Percentiles rank a stretch among this genome's conserved stretches.
These are phyloP conservation scores for Willowsia nigromaculata DNA, from an alignment of 2,888 invertebrate genomes.

Conservation along the genomic window DNA sequence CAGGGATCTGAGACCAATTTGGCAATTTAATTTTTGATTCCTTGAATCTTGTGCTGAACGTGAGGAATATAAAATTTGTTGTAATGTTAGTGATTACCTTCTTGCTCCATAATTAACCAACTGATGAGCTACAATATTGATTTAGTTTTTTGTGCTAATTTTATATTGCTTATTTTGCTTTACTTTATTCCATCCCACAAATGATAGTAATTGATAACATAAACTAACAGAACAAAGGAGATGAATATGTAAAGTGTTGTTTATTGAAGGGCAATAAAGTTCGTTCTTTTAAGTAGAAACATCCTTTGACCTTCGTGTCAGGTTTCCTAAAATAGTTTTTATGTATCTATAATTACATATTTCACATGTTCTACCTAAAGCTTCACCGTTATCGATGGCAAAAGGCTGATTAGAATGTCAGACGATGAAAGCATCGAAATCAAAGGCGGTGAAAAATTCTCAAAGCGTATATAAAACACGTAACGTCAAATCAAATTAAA, in stretches of 20 bases:
- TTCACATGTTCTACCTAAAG: background rate
- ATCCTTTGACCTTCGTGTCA: constrained; percentile 36
- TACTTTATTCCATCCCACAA: constrained; percentile 3
- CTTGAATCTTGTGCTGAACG: too few species aligned
- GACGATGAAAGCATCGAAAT: background rate
- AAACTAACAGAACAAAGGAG: too few species aligned
- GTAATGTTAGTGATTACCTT: too few species aligned
- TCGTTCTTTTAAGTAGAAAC: constrained; percentile 24
- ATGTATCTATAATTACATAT: background rate
- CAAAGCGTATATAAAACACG: too few species aligned
- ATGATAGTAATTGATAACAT: constrained; percentile 11
- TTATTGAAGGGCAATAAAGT: constrained; percentile 24
- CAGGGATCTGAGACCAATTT: too few species aligned
- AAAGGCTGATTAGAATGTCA: background rate
- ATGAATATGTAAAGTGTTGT: constrained; percentile 23
- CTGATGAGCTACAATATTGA: too few species aligned
- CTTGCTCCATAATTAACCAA: too few species aligned
- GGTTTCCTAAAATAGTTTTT: background rate
- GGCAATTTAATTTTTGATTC: too few species aligned
- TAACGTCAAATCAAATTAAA: too few species aligned
- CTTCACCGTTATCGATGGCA: background rate
- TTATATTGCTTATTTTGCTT: constrained; percentile 12
- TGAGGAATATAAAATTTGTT: too few species aligned
- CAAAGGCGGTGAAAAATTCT: background rate
- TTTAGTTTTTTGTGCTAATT: background rate